Conservation (phyloP, 2,113 vertebrate species). For the Piaya cayana region DNA sequence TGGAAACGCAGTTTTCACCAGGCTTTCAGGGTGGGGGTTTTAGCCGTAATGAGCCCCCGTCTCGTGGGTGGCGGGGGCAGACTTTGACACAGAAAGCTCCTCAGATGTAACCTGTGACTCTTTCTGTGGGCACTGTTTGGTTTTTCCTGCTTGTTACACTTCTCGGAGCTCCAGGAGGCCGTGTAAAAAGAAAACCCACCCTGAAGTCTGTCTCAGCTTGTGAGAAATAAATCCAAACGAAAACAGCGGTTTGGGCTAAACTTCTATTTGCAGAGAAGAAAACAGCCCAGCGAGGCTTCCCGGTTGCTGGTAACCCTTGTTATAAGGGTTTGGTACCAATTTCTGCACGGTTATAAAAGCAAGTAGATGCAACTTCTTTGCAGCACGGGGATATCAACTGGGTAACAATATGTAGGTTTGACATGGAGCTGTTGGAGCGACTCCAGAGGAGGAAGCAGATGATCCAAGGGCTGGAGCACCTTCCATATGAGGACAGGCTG, state of each 20-base stretch:
- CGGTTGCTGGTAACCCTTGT: fast-evolving
- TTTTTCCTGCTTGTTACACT: background rate
- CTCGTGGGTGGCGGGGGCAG: fast-evolving
- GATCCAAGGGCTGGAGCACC: too few species aligned
- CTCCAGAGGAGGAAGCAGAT: too few species aligned
- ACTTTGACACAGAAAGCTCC: background rate
- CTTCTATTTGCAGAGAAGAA: background rate
- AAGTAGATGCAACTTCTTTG: background rate
- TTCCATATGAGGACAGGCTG: too few species aligned
- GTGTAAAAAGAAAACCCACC: background rate
- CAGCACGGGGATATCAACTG: too few species aligned
- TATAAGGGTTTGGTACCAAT: background rate
- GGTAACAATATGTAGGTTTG: background rate
- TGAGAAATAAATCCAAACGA: background rate
- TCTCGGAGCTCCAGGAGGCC: background rate
- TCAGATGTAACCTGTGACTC: background rate
- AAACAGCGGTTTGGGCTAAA: background rate
- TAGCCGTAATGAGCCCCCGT: fast-evolving
- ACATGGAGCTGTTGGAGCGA: too few species aligned
- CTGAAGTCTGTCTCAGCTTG: background rate
- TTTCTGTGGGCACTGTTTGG: background rate
- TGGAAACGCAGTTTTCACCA: too few species aligned
- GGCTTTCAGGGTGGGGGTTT: background rate
- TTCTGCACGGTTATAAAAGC: background rate
- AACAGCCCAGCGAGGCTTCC: background rate